A percentile compares a stretch with the other conserved stretches of the same genome.
Evolutionary conservation across 2,888 invertebrate species (phyloP).

Genomic region (Sphecodes monilicornis): DNA sequence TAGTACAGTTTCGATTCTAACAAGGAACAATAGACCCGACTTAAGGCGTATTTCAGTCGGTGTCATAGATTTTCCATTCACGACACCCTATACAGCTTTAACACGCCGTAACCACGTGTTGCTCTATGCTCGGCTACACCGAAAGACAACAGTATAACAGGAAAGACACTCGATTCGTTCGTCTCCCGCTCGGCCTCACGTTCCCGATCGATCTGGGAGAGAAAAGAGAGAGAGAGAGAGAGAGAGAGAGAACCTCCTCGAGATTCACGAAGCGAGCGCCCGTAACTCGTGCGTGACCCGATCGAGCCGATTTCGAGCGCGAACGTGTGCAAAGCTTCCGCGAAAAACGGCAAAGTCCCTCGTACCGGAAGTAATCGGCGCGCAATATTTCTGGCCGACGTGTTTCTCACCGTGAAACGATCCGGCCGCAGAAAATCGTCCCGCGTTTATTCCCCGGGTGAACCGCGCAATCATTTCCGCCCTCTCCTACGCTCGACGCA

Average conservation of each 20-base stretch:
- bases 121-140: background rate
- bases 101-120: background rate
- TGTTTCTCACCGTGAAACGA: background rate
- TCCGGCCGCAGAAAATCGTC: background rate
- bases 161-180: background rate
- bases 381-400: constrained; percentile 2
- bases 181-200: background rate
- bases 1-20: background rate
- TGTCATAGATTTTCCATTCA: background rate
- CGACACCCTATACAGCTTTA: background rate
- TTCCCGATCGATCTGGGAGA: background rate
- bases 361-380: constrained; percentile 1
- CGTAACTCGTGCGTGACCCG: constrained; percentile 30
- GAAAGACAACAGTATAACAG: background rate
- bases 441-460: background rate
- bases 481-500: background rate
- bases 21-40: background rate
- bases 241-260: constrained; percentile 6
- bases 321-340: constrained; percentile 8
- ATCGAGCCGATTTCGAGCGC: constrained; percentile 17
- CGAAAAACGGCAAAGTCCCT: background rate
- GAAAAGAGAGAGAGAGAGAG: background rate
- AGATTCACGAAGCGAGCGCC: constrained; percentile 5
- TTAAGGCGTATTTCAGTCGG: background rate
- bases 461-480: background rate